Base-by-base conservation (phyloP, 2,113 vertebrate species). In the Manacus vitellinus region DNA sequence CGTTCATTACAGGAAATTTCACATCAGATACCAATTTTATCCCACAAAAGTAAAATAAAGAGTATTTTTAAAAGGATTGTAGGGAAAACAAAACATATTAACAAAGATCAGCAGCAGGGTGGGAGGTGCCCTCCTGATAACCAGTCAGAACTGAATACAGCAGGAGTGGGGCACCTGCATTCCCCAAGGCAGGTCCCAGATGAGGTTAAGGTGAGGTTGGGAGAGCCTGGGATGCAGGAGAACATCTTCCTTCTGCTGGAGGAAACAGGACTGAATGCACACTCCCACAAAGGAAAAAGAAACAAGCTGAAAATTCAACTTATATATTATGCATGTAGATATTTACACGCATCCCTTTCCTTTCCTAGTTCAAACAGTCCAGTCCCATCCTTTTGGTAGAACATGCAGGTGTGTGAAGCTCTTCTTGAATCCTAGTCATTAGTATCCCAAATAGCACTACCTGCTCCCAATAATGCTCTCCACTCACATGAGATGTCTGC, bases 271-370 rank as follows among this genome's bases (percentile, higher is more conserved):
- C 23, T 63, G 28, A 7, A 17, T 2, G 23, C 41, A 37, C 8
- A 13, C 1, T 15, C 51, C 8, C 4, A 0, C 21, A 22, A 35
- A 22, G 39, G 1, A 19, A 16, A 55, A 22, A 0, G 31, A 44
- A 33, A 14, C 4, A 12, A 12, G 17, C 27, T 31, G 51, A 14
- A 54, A 78, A 58, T 66, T 20, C 17, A 37, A 2, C 2, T 49
- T 33, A 0, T 5, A 0, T 4, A 12, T 28, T 21, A 11, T 3
- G 5, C 12, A 8, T 1, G 2, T 8, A 1, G 24, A 3, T 8
- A 21, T 31, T 62, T 58, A 49, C 28, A 41, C 15, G 3, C 1
- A 1, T 6, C 4, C 37, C 17, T 72, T 49, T 55, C 18, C 13
- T 58, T 43, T 70, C 28, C 24, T 6, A 2, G 16, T 0, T 47